These are phyloP conservation scores for Lasioglossum pauxillum DNA, from an alignment of 2,888 invertebrate species.

Conservation along the genomic window DNA sequence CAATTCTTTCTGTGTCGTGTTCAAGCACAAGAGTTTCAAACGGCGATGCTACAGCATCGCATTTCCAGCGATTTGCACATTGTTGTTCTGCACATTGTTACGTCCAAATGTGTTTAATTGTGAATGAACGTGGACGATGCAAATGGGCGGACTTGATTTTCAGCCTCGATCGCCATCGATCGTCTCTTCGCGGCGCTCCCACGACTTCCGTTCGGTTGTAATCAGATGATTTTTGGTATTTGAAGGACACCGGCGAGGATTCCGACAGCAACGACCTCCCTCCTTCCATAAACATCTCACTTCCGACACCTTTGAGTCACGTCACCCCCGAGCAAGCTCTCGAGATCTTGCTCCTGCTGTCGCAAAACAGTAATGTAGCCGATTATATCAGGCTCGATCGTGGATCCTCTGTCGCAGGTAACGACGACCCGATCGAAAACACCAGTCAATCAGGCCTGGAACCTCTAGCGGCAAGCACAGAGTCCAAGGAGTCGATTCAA, in stretches of 20 bases:
- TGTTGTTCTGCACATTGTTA: neutral
- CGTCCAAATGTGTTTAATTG: neutral
- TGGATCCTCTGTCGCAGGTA: constrained; percentile 44
- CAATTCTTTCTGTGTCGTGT: neutral
- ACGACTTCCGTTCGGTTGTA: neutral
- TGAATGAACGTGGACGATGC: neutral
- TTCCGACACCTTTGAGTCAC: constrained; percentile 70
- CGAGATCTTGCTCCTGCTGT: constrained; percentile 76
- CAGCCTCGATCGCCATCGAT: neutral
- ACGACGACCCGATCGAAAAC: constrained; percentile 31
- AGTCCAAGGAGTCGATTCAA: constrained; percentile 6
- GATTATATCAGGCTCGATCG: constrained; percentile 51
- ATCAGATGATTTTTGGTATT: constrained; percentile 66
- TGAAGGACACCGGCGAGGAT: constrained; percentile 79
- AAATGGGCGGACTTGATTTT: neutral
- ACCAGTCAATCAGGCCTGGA: constrained; percentile 59
- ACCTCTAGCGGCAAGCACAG: neutral
- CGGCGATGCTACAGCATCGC: too few species aligned
- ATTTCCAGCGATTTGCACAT: neutral
- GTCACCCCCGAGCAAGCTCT: constrained; percentile 77
- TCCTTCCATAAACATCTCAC: constrained; percentile 66
- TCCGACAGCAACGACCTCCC: constrained; percentile 71
- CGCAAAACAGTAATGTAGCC: constrained; percentile 66
- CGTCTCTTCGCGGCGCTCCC: neutral
- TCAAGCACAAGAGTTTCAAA: neutral